Conservation (phyloP, 2,888 invertebrate genomes). For the Cryptus viduatorius region DNA sequence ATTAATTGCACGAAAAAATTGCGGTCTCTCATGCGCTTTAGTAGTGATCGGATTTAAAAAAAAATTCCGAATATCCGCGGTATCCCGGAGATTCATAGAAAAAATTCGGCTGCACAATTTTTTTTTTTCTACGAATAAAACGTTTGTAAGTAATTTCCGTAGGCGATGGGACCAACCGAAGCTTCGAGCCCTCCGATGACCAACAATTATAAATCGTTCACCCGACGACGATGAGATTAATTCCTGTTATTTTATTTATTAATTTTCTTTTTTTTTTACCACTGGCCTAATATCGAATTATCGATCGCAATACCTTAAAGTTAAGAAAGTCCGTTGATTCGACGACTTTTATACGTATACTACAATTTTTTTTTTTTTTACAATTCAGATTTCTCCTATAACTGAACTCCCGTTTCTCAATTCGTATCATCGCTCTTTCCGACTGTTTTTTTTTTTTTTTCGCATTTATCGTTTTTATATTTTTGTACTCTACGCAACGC, state of each 20-base stretch:
- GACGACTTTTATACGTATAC: slow-evolving; percentile 74
- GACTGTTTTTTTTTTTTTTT: slow-evolving; percentile 4
- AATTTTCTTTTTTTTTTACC: slow-evolving; percentile 51
- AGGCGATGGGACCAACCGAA: slow-evolving; percentile 46
- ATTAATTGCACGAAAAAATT: not conserved
- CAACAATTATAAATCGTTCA: slow-evolving; percentile 62
- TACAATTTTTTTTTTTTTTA: slow-evolving; percentile 76
- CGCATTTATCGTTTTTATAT: slow-evolving; percentile 21
- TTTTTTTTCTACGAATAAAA: slow-evolving; percentile 38
- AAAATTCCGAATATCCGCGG: slow-evolving; percentile 14
- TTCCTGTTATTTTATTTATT: slow-evolving; percentile 59
- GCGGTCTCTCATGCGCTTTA: slow-evolving; percentile 12
- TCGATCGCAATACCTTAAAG: slow-evolving; percentile 52
- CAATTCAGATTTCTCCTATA: slow-evolving; percentile 74
- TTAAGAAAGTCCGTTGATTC: slow-evolving; percentile 40
- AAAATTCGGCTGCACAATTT: slow-evolving; percentile 50
- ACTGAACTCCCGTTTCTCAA: slow-evolving; percentile 7
- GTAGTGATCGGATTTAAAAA: not conserved
- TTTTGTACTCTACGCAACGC: slow-evolving; percentile 80
- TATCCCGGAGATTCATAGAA: slow-evolving; percentile 49
- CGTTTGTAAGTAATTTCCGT: slow-evolving; percentile 62
- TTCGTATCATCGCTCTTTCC: too few relatives aligned
- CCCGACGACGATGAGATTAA: slow-evolving; percentile 56
- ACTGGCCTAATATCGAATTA: slow-evolving; percentile 74
- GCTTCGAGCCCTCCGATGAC: slow-evolving; percentile 16